A percentile compares a stretch with the other conserved stretches of the same genome.
Conservation (phyloP, 2,113 vertebrate genomes). For the Phalacrocorax pelagicus region DNA sequence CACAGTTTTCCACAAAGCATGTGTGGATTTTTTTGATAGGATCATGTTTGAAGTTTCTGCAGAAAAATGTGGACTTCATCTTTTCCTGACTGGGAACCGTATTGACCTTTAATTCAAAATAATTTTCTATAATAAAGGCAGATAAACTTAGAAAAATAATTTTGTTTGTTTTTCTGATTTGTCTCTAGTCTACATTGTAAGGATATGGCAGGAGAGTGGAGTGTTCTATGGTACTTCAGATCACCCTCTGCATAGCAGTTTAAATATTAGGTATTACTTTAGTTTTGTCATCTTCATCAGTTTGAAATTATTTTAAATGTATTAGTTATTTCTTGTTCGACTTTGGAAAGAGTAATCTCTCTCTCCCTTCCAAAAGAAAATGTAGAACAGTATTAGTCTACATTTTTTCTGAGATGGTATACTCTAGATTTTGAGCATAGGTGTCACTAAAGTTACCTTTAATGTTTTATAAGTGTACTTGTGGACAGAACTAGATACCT, state of each 20-base stretch:
- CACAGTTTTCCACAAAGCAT: neutral
- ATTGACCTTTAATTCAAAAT: neutral
- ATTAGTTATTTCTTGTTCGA: neutral
- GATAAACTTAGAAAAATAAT: neutral
- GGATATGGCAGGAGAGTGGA: neutral
- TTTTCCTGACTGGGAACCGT: neutral
- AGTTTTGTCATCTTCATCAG: neutral
- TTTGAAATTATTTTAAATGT: neutral
- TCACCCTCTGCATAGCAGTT: neutral
- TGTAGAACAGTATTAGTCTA: neutral
- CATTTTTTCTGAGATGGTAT: neutral
- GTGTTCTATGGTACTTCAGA: neutral
- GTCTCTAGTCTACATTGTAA: neutral
- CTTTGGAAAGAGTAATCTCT: neutral
- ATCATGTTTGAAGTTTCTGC: neutral
- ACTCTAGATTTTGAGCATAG: neutral
- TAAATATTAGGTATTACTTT: neutral
- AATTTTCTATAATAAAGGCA: neutral
- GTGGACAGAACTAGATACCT: neutral
- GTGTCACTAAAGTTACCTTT: neutral
- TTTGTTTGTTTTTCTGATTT: neutral
- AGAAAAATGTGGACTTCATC: neutral
- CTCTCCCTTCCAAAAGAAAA: neutral
- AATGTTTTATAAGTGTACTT: neutral
- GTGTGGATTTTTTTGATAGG: neutral